These are phyloP conservation scores for Otolemur crassicaudatus DNA, from an alignment of 2,797 vertebrate genomes.

Conservation along the genomic window DNA sequence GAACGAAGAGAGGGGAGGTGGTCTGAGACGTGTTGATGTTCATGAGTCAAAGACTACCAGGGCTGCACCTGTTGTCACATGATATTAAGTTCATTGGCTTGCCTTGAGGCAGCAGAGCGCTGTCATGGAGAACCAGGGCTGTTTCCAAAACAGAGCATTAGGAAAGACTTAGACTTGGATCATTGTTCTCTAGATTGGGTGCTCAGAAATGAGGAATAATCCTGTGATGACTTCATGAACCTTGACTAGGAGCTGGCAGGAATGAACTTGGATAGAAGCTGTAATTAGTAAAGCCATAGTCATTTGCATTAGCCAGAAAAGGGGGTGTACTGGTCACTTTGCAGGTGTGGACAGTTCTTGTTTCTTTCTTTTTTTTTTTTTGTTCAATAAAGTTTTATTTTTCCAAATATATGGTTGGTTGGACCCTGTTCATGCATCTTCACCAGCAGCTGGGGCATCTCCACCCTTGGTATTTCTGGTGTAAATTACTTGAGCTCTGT, in stretches of 20 bases:
- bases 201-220: not conserved
- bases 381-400: too few species aligned
- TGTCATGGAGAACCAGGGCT: accelerated
- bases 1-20: not conserved
- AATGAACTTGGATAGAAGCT: not conserved
- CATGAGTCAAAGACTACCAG: not conserved
- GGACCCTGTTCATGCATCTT: too few species aligned
- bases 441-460: too few species aligned
- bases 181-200: not conserved
- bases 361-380: too few species aligned
- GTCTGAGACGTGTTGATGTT: not conserved
- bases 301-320: not conserved
- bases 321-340: not conserved
- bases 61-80: not conserved
- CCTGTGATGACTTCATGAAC: not conserved
- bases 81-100: not conserved
- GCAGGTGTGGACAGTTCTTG: not conserved
- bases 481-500: too few species aligned
- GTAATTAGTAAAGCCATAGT: not conserved
- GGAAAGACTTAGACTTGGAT: not conserved
- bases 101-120: not conserved
- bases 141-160: not conserved
- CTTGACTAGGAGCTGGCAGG: not conserved
- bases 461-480: too few species aligned
- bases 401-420: too few species aligned